A percentile compares a stretch with the other conserved stretches of the same genome.
These are phyloP conservation scores for Trachelus troglodyta DNA, from an alignment of 2,888 invertebrate species.

Conservation along the genomic window DNA sequence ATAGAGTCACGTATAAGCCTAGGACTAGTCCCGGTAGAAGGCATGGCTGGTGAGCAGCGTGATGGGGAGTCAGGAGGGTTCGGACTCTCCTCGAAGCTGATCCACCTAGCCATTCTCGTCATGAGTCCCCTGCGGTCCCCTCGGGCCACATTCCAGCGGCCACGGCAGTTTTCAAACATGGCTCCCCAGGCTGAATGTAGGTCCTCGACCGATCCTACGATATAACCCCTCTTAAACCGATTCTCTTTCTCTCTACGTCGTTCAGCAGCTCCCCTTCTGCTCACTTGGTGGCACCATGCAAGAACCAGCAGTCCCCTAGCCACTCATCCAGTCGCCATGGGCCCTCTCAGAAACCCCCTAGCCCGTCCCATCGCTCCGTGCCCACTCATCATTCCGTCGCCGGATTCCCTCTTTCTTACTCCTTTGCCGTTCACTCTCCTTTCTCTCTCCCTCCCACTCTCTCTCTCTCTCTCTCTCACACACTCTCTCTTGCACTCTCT, in stretches of 20 bases:
- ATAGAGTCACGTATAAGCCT: neutral
- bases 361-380: conserved; percentile 27
- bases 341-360: conserved; percentile 25
- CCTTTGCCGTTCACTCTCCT: conserved; percentile 12
- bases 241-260: conserved; percentile 1
- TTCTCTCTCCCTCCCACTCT: neutral
- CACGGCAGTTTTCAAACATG: conserved; percentile 63
- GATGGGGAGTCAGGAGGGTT: conserved; percentile 19
- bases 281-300: conserved; percentile 1
- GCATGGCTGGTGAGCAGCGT: neutral
- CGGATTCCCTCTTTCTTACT: conserved; percentile 15
- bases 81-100: conserved; percentile 21
- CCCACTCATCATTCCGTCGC: conserved; percentile 30
- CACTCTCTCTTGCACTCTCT: conserved; percentile 18
- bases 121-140: conserved; percentile 36
- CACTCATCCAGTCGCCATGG: conserved; percentile 9
- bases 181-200: conserved; percentile 63
- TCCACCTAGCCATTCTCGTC: neutral
- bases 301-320: conserved; percentile 6
- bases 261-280: conserved; percentile 25
- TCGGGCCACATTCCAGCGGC: conserved; percentile 60
- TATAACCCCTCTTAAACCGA: conserved; percentile 3
- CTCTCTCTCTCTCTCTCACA: conserved; percentile 19
- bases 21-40: neutral
- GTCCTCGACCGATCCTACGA: conserved; percentile 63